Evolutionary conservation across 1,140 invertebrate genomes (phyloP).

Genomic region (Drosophila saltans): DNA sequence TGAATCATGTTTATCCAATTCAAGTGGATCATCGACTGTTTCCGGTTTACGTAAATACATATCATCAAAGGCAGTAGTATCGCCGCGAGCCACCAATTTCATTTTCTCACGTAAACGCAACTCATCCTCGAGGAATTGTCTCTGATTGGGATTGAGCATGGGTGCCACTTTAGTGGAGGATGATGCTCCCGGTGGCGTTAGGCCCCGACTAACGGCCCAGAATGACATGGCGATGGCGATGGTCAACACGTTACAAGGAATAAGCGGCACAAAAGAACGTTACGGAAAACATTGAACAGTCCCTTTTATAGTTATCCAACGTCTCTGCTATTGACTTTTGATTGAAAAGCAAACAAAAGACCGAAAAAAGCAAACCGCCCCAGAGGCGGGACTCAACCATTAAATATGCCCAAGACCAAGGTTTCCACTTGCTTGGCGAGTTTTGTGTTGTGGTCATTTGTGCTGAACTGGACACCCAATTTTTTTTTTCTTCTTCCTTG

Average conservation of each 20-base stretch:
- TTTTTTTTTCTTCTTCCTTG: slow-evolving; percentile 4
- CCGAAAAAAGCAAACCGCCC: slow-evolving; percentile 45
- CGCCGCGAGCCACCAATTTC: slow-evolving; percentile 62
- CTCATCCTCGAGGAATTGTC: slow-evolving; percentile 80
- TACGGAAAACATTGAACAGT: slow-evolving; percentile 8
- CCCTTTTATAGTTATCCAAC: slow-evolving; percentile 41
- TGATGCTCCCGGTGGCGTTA: slow-evolving; percentile 50
- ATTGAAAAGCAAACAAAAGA: slow-evolving; percentile 76
- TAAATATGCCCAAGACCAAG: slow-evolving; percentile 60
- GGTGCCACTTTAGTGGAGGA: slow-evolving; percentile 61
- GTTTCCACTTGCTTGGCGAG: background rate
- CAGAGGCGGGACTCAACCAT: slow-evolving; percentile 50
- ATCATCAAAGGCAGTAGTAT: slow-evolving; percentile 47
- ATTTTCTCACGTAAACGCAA: slow-evolving; percentile 75
- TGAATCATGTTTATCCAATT: slow-evolving; percentile 86
- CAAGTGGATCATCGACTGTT: slow-evolving; percentile 74
- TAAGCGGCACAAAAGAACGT: background rate
- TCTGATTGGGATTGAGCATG: slow-evolving; percentile 81
- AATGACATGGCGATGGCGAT: slow-evolving; percentile 60
- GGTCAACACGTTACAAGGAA: slow-evolving; percentile 16
- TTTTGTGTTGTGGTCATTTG: slow-evolving; percentile 72
- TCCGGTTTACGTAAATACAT: slow-evolving; percentile 73
- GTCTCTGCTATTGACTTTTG: slow-evolving; percentile 77
- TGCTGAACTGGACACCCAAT: slow-evolving; percentile 26
- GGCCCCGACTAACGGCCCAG: slow-evolving; percentile 74